A percentile compares a stretch with the other conserved stretches of the same genome.
Evolutionary conservation across 1,140 invertebrate genomes (phyloP).

Genomic region (Melitaea cinxia): DNA sequence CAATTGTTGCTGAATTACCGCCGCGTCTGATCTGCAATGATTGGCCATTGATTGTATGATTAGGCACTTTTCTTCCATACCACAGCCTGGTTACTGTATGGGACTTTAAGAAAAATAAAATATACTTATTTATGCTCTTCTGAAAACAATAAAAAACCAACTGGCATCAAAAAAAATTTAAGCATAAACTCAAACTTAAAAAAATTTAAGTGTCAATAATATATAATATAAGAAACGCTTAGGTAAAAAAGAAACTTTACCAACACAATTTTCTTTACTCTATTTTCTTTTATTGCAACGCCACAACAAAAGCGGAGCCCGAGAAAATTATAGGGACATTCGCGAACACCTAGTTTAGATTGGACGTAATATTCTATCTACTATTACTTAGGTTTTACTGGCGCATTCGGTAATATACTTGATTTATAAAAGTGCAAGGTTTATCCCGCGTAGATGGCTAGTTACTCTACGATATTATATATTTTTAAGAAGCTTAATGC

Average conservation of each 20-base stretch:
- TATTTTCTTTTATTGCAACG: background rate
- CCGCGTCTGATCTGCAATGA: slow-evolving; percentile 46
- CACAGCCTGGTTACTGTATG: slow-evolving; percentile 15
- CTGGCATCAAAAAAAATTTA: too few relatives aligned
- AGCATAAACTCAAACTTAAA: too few relatives aligned
- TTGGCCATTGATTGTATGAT: slow-evolving; percentile 40
- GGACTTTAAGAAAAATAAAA: slow-evolving; percentile 21
- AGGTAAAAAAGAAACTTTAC: too few relatives aligned
- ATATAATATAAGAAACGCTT: too few relatives aligned
- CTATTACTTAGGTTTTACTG: slow-evolving; percentile 42
- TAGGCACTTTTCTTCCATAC: slow-evolving; percentile 20
- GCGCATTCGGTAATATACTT: background rate
- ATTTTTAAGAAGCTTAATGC: background rate
- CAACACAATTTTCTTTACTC: background rate
- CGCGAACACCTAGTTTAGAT: slow-evolving; percentile 54
- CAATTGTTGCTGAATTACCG: slow-evolving; percentile 50
- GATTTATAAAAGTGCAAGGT: background rate
- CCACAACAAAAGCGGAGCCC: background rate
- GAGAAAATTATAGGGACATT: slow-evolving; percentile 51
- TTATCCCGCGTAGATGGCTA: background rate
- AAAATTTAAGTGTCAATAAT: too few relatives aligned
- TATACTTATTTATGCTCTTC: background rate
- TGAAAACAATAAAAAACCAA: too few relatives aligned
- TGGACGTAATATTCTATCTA: slow-evolving; percentile 47
- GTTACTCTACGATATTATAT: background rate